These are phyloP conservation scores for Saturnia pavonia DNA, from an alignment of 2,888 invertebrate genomes.

Conservation along the genomic window DNA sequence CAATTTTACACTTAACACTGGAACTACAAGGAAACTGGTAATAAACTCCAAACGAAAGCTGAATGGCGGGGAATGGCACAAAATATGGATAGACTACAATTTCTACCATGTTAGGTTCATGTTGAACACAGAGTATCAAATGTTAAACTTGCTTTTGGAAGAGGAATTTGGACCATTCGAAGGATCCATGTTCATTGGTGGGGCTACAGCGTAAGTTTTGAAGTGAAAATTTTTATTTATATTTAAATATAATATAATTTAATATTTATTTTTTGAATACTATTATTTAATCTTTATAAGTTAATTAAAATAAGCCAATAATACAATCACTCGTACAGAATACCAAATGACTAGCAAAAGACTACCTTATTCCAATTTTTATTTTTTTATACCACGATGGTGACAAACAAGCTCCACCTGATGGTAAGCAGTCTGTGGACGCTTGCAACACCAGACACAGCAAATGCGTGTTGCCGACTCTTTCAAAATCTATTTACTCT, in stretches of 20 bases:
- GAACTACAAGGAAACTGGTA: slow-evolving; percentile 89
- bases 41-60: slow-evolving; percentile 91
- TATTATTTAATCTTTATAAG: background rate
- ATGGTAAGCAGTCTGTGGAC: too few species aligned
- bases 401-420: too few species aligned
- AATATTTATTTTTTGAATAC: background rate
- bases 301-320: background rate
- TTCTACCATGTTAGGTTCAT: slow-evolving; percentile 96
- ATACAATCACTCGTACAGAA: background rate
- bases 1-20: slow-evolving; percentile 94
- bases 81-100: slow-evolving; percentile 97
- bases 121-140: slow-evolving; percentile 94
- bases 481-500: too few species aligned
- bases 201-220: slow-evolving; percentile 91
- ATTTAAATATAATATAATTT: too few species aligned
- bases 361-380: too few species aligned
- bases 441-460: too few species aligned
- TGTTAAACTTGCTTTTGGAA: slow-evolving; percentile 91
- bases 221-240: too few species aligned
- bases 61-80: slow-evolving; percentile 97
- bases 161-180: slow-evolving; percentile 96
- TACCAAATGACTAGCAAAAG: too few species aligned
- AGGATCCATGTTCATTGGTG: slow-evolving; percentile 96
- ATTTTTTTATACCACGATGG: too few species aligned
- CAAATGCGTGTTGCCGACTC: too few species aligned